Conservation (phyloP, 2,113 vertebrate species). For the Pleuronectes platessa region DNA sequence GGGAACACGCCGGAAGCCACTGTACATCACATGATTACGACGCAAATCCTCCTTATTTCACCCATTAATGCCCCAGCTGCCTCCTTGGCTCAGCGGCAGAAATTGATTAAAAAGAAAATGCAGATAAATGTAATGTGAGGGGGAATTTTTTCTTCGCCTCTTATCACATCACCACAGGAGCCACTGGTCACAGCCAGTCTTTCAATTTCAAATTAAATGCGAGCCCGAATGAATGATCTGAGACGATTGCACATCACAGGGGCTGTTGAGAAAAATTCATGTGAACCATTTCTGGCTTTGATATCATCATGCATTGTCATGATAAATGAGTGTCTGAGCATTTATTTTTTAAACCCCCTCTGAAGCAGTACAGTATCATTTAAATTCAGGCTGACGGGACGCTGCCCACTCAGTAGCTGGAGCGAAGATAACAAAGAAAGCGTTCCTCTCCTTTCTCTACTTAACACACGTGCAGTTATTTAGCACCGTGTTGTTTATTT, state of each 20-base stretch:
- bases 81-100: slow-evolving; percentile 24
- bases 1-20: slow-evolving; percentile 47
- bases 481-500: slow-evolving; percentile 64
- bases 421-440: background rate
- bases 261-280: slow-evolving; percentile 52
- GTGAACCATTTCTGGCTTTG: slow-evolving; percentile 53
- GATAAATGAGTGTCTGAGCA: slow-evolving; percentile 47
- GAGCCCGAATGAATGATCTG: slow-evolving; percentile 58
- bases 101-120: slow-evolving; percentile 26
- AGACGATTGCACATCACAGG: slow-evolving; percentile 42
- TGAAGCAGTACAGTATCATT: slow-evolving; percentile 23
- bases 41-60: slow-evolving; percentile 23
- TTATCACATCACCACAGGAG: slow-evolving; percentile 61
- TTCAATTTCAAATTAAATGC: slow-evolving; percentile 63
- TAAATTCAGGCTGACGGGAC: slow-evolving; percentile 8
- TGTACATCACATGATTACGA: slow-evolving; percentile 41
- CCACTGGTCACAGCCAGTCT: slow-evolving; percentile 40
- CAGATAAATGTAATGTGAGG: slow-evolving; percentile 43
- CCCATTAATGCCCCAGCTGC: slow-evolving; percentile 28
- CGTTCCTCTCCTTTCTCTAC: slow-evolving; percentile 1
- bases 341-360: slow-evolving; percentile 31
- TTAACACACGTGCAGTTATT: slow-evolving; percentile 29
- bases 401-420: slow-evolving; percentile 1
- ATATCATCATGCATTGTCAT: slow-evolving; percentile 55
- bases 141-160: slow-evolving; percentile 42